Percentiles rank a stretch among this genome's conserved stretches.
phyloP scores from a whole-genome alignment of 2,797 vertebrate species.

The Diceros bicornis region DNA sequence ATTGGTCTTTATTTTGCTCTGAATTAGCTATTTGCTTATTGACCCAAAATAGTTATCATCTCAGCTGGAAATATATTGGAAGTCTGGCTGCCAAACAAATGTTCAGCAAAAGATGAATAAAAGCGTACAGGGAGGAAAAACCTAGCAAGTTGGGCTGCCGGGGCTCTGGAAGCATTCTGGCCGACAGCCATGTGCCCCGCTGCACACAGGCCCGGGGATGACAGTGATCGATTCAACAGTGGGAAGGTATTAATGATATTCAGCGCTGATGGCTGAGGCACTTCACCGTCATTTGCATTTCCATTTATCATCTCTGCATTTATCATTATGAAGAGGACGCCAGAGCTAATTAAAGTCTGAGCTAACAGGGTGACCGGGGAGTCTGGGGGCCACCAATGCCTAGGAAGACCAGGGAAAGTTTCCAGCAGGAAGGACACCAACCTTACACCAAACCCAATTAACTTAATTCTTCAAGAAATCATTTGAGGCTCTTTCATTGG shows the following conservation, averaged over 20 bases:
- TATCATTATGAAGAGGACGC: conserved; percentile 97
- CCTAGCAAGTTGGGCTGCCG: conserved; percentile 87
- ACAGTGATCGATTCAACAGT: conserved; percentile 98
- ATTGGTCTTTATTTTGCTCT: conserved; percentile 89
- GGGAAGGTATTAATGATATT: conserved; percentile 98
- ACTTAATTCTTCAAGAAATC: conserved; percentile 94
- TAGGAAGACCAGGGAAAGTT: conserved; percentile 91
- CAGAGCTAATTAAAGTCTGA: conserved; percentile 99
- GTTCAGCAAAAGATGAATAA: conserved; percentile 90
- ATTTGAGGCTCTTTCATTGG: conserved; percentile 93
- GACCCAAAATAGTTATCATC: conserved; percentile 91
- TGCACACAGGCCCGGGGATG: conserved; percentile 91
- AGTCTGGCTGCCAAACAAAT: conserved; percentile 91
- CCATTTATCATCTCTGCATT: conserved; percentile 98
- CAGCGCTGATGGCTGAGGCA: conserved; percentile 95
- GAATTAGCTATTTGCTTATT: conserved; percentile 91
- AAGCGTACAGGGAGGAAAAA: conserved; percentile 90
- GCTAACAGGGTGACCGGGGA: conserved; percentile 95
- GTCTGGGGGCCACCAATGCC: conserved; percentile 88
- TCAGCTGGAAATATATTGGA: conserved; percentile 93
- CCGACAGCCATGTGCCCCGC: conserved; percentile 90
- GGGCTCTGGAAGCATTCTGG: conserved; percentile 90
- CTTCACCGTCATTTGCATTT: conserved; percentile 98
- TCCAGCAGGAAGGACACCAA: conserved; percentile 94
- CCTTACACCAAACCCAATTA: conserved; percentile 97